Evolutionary conservation across 1,140 invertebrate species (phyloP), one percentile per base, ranked within the genome.

Genomic region (Heliconius himera): DNA sequence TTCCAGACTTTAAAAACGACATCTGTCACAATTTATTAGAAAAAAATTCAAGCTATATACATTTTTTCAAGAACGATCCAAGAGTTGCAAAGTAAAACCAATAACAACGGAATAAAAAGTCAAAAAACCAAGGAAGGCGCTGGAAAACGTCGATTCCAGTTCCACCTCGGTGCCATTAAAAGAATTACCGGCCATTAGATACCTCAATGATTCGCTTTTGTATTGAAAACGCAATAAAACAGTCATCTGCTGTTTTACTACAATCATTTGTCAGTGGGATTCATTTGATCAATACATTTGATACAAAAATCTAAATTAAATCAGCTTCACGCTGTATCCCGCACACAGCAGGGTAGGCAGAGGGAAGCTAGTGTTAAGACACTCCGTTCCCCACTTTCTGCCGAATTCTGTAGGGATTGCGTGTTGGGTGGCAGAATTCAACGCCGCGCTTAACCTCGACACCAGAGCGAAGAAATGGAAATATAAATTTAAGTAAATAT

Each of bases 181-280:
- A 51, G 82, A 83, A 83, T 83, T 82, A 80, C 82, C 66, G 79
- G 70, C 77, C 77, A 80, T 83, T 83, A 83, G 78, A 81, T 79
- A 75, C 77, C 80, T 81, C 82, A 83, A 79, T 76, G 80, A 77
- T 80, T 81, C 80, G 80, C 82, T 81, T 83, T 83, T 83, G 82
- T 83, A 83, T 83, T 83, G 82, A 81, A 81, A 83, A 78, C 78
- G 80, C 80, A 83, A 83, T 83, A 83, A 83, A 83, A 83, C 66
- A 76, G 76, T 71, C 80, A 79, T 83, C 79, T 79, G 77, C 79
- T 83, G 79, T 82, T 83, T 83, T 83, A 83, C 79, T 74, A 77
- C 70, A 70, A 73, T 80, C 80, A 82, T 83, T 83, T 82, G 76
- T 83, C 78, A 73, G 74, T 51, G 73, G 78, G 80, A 81, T 77